Conservation (phyloP, 2,888 invertebrate genomes). For the Meganola albula region DNA sequence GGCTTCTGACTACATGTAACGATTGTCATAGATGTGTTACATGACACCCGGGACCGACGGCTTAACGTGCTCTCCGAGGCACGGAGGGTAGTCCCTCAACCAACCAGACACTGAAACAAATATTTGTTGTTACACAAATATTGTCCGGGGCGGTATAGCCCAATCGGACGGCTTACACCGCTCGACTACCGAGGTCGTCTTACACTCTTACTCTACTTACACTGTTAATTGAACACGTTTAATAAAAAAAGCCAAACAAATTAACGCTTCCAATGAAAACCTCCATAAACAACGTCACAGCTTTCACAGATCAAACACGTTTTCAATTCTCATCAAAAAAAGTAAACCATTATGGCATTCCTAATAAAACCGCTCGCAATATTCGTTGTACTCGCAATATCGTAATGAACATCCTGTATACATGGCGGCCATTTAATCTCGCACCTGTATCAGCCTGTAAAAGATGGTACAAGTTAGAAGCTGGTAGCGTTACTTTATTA, state of each 20-base stretch:
- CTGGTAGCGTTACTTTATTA: too few relatives aligned
- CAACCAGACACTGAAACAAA: too few relatives aligned
- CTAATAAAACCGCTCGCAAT: conserved; percentile 70
- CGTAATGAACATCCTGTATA: conserved; percentile 76
- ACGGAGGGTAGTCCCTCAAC: too few relatives aligned
- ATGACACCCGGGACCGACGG: too few relatives aligned
- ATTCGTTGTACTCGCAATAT: conserved; percentile 69
- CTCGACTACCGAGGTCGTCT: too few relatives aligned
- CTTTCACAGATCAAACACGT: conserved; percentile 60
- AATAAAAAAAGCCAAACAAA: conserved; percentile 20
- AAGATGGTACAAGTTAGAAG: conserved; percentile 22
- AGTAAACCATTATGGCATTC: conserved; percentile 66
- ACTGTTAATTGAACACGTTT: conserved; percentile 22
- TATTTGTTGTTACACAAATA: too few relatives aligned
- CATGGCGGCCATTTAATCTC: conserved; percentile 74
- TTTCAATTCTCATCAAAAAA: conserved; percentile 76
- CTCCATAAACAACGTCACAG: conserved; percentile 48
- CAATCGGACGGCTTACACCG: too few relatives aligned
- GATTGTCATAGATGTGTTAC: too few relatives aligned
- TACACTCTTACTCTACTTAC: too few relatives aligned
- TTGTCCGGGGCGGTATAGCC: too few relatives aligned
- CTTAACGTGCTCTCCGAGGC: too few relatives aligned
- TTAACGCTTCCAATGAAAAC: conserved; percentile 22
- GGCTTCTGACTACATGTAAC: too few relatives aligned
- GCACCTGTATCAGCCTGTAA: conserved; percentile 72